Conservation (phyloP, 2,113 vertebrate genomes). For the Halichoeres trimaculatus region DNA sequence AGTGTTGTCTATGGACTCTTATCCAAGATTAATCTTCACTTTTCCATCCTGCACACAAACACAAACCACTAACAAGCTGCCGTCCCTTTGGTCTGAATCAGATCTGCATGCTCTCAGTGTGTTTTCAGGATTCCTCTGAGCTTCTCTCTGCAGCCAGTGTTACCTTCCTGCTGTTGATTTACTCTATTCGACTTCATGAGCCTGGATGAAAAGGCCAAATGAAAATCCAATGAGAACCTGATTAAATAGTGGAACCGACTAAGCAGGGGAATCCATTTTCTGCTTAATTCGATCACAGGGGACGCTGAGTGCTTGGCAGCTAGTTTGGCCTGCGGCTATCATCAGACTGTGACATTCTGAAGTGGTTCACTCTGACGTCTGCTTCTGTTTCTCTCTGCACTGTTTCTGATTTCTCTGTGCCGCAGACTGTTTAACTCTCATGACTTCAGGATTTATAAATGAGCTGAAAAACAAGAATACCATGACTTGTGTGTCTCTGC, state of each 20-base stretch:
- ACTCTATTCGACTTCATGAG: neutral
- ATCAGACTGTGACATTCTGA: constrained; percentile 49
- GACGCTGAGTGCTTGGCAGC: neutral
- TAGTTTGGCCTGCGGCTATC: constrained; percentile 13
- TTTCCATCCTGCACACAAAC: too few species aligned
- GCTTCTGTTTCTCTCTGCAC: constrained; percentile 3
- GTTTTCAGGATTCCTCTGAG: neutral
- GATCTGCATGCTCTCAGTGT: too few species aligned
- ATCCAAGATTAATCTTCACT: too few species aligned
- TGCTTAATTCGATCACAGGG: constrained; percentile 1
- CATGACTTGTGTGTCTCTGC: too few species aligned
- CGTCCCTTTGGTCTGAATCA: neutral
- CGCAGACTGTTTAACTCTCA: constrained; percentile 7
- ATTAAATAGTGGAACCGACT: neutral
- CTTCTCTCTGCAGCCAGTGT: neutral
- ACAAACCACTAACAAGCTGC: too few species aligned
- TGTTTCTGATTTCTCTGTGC: constrained; percentile 14
- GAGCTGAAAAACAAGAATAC: too few species aligned
- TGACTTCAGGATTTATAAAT: too few species aligned
- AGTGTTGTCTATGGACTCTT: too few species aligned
- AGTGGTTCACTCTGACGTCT: constrained; percentile 10
- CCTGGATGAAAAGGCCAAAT: neutral
- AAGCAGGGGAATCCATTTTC: constrained; percentile 13
- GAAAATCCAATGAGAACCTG: constrained; percentile 9
- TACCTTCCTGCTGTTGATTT: neutral